phyloP scores from a whole-genome alignment of 2,888 invertebrate genomes.

The Dasypolia templi region DNA sequence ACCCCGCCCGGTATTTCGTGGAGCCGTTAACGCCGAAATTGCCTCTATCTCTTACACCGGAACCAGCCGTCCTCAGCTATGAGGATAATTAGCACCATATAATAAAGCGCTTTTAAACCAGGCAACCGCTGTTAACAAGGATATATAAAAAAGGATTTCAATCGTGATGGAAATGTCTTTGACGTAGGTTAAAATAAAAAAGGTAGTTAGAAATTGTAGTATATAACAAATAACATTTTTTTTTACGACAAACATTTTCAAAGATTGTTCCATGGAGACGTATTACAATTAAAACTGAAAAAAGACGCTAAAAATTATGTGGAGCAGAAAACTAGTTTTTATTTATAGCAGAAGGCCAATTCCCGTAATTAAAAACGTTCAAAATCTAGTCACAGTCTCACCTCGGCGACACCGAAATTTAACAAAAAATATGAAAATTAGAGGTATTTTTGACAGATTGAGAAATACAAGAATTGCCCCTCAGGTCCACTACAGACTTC shows the following conservation, averaged over 20 bases:
- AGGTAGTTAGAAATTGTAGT: neutral
- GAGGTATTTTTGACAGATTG: too few species aligned
- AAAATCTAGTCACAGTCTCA: too few species aligned
- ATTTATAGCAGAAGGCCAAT: too few species aligned
- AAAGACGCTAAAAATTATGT: neutral
- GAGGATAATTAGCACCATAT: conserved; percentile 22
- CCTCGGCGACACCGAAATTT: too few species aligned
- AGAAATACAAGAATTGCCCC: too few species aligned
- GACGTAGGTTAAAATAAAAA: neutral
- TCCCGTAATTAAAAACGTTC: too few species aligned
- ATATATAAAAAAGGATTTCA: neutral
- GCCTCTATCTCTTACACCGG: conserved; percentile 61
- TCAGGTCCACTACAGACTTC: neutral
- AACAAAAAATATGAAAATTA: too few species aligned
- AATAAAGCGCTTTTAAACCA: conserved; percentile 2
- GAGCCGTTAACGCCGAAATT: conserved; percentile 62
- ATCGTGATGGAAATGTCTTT: neutral
- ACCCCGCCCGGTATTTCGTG: conserved; percentile 37
- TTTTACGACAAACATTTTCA: neutral
- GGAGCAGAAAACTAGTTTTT: neutral
- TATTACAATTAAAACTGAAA: neutral
- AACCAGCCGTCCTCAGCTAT: conserved; percentile 39
- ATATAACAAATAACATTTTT: neutral
- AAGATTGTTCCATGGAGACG: neutral
- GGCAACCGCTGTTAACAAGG: neutral